Percentiles rank a stretch among this genome's conserved stretches.
Evolutionary conservation across 2,113 vertebrate genomes (phyloP).

Genomic region (Archocentrus centrarchus): DNA sequence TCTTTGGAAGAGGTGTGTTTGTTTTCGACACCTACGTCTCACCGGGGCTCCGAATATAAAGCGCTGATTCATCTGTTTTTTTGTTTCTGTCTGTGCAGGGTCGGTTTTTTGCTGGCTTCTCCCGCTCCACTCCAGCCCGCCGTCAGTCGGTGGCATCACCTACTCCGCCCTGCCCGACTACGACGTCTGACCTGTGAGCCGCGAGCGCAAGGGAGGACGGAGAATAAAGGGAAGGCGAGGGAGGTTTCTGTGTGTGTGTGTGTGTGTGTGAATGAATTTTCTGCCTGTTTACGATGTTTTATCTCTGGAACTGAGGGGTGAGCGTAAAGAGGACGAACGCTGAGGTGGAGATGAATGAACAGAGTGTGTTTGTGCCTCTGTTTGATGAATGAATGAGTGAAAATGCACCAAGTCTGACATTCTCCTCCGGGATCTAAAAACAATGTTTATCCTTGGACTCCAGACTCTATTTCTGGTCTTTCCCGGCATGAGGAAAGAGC

Average conservation of each 20-base stretch:
- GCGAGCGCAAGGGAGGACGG: not conserved
- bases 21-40: not conserved
- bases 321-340: not conserved
- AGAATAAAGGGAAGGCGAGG: not conserved
- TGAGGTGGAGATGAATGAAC: not conserved
- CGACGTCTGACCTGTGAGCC: slow-evolving; percentile 74
- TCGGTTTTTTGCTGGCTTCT: slow-evolving; percentile 85
- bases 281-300: slow-evolving; percentile 41
- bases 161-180: slow-evolving; percentile 87
- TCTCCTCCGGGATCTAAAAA: not conserved
- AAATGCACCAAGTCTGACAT: not conserved
- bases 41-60: not conserved
- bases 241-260: not conserved
- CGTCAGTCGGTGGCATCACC: slow-evolving; percentile 75
- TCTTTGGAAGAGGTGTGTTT: slow-evolving; percentile 83
- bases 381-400: not conserved
- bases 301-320: slow-evolving; percentile 29
- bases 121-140: slow-evolving; percentile 81
- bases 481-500: not conserved
- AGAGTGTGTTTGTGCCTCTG: not conserved
- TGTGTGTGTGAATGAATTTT: not conserved
- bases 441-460: slow-evolving; percentile 9
- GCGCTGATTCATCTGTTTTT: not conserved
- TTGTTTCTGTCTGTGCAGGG: slow-evolving; percentile 62
- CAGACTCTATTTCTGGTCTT: not conserved